A percentile compares a stretch with the other conserved stretches of the same genome.
Evolutionary conservation across 2,888 invertebrate genomes (phyloP).

Genomic region (Conchocele bisecta): DNA sequence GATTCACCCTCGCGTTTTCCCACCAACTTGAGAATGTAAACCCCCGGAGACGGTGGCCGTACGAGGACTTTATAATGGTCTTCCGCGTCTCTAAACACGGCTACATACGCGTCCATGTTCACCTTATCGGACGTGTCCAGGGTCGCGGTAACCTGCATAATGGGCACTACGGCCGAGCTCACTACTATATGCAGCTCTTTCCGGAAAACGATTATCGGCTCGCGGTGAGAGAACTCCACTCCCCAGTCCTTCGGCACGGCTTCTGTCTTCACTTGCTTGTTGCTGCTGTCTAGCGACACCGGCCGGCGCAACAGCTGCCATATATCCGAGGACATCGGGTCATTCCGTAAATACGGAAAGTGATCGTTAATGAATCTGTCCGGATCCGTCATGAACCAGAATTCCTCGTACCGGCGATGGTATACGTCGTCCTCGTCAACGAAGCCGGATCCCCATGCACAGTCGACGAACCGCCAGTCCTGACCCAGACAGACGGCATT

Average conservation of each 20-base stretch:
- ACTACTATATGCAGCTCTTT: constrained; percentile 58
- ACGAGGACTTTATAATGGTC: constrained; percentile 56
- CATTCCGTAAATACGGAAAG: constrained; percentile 57
- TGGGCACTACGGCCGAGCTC: constrained; percentile 57
- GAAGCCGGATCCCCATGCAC: constrained; percentile 61
- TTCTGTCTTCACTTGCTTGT: constrained; percentile 52
- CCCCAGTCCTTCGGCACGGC: constrained; percentile 59
- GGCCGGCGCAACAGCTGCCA: constrained; percentile 58
- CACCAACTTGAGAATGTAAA: constrained; percentile 55
- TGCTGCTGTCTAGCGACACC: constrained; percentile 54
- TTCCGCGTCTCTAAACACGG: constrained; percentile 53
- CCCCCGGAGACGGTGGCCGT: constrained; percentile 54
- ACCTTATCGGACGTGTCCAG: constrained; percentile 57
- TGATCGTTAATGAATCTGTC: constrained; percentile 61
- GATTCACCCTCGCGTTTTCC: constrained; percentile 57
- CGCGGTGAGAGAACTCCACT: constrained; percentile 57
- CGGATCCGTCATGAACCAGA: constrained; percentile 64
- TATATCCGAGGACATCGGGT: constrained; percentile 53
- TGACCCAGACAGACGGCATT: constrained; percentile 57
- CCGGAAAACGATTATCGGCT: constrained; percentile 59
- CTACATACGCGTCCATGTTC: constrained; percentile 59
- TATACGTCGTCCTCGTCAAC: constrained; percentile 52
- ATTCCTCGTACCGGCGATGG: constrained; percentile 52
- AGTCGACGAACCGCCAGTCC: constrained; percentile 63
- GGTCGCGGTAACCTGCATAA: constrained; percentile 57